Base-by-base conservation (phyloP, 2,113 vertebrate species). In the Eubucco bourcierii region DNA sequence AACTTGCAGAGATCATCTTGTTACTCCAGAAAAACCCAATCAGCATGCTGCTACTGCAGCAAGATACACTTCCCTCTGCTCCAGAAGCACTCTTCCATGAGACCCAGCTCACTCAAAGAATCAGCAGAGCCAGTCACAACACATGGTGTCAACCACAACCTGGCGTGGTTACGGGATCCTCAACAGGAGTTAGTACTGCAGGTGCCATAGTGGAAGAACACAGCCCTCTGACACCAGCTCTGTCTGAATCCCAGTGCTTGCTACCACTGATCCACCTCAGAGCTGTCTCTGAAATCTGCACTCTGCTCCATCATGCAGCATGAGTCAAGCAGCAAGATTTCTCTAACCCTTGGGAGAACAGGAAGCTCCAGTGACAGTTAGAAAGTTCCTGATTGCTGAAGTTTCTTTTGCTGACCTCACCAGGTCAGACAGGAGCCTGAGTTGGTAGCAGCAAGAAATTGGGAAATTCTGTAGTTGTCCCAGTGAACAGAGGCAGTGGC, bases 231-330 rank as follows among this genome's bases (percentile, higher is more conserved):
- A 74, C 33, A 20, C 25, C 7, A 18, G 31, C 44, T 29, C 15
- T 16, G 61, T 14, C 84, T 23, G 46, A 64, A 55, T 3, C 44
- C 55, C 81, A 87, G 20, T 67, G 77, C 0, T 0, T 19, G 76
- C 61, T 0, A 0, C 12, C 21, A 41, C 5, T 4, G 50, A 87
- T 20, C 12, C 47, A 10, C 70, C 14, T 0, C 1, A 2, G 59
- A 76, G 41, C 39, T 55, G 75, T 52, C 80, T 9, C 67, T 58
- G 79, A 47, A 76, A 58, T 12, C 67, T 46, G 28, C 33, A 1
- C 78, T 27, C 68, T 41, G 76, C 68, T 78, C 68, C 64, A 17
- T 9, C 10, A 25, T 3, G 16, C 28, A 65, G 70, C 6, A 0
- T 3, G 19, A 64, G 24, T 15, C 44, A 52, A 25, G 52, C 70